phyloP scores from a whole-genome alignment of 2,888 invertebrate genomes.

The Hirtodrosophila cameraria region DNA sequence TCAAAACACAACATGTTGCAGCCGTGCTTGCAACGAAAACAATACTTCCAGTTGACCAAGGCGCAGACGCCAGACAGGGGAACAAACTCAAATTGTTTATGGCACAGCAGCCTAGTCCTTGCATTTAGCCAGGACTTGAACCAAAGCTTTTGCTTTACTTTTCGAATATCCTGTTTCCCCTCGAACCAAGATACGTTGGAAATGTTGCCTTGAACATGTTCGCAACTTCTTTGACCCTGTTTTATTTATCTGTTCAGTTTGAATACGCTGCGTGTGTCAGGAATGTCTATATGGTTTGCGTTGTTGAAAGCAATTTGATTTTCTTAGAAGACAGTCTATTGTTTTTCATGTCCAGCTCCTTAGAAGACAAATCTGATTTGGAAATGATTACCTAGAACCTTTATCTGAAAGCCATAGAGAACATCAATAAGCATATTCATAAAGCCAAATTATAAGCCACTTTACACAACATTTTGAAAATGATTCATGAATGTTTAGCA shows the following conservation, averaged over 20 bases:
- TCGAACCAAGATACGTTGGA: constrained; percentile 25
- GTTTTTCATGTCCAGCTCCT: not conserved
- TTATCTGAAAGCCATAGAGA: too few species aligned
- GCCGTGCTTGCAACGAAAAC: constrained; percentile 60
- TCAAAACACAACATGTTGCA: constrained; percentile 77
- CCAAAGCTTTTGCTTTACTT: constrained; percentile 42
- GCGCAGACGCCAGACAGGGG: constrained; percentile 42
- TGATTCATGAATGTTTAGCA: too few species aligned
- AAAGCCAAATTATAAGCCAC: too few species aligned
- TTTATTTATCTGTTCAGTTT: constrained; percentile 39
- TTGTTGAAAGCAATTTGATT: not conserved
- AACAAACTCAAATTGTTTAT: not conserved
- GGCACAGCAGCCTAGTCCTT: not conserved
- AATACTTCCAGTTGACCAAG: constrained; percentile 36
- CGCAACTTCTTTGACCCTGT: constrained; percentile 26
- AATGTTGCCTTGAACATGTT: constrained; percentile 32
- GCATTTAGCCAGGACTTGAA: constrained; percentile 31
- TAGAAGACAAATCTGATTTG: too few species aligned
- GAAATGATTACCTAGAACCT: too few species aligned
- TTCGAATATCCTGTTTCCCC: constrained; percentile 12
- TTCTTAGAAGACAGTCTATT: constrained; percentile 3
- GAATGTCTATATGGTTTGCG: constrained; percentile 2
- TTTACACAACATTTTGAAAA: too few species aligned
- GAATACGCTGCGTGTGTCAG: constrained; percentile 2
- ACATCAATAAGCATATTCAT: too few species aligned